These are phyloP conservation scores for Meteorus colon DNA, from an alignment of 2,888 invertebrate species.

Conservation along the genomic window DNA sequence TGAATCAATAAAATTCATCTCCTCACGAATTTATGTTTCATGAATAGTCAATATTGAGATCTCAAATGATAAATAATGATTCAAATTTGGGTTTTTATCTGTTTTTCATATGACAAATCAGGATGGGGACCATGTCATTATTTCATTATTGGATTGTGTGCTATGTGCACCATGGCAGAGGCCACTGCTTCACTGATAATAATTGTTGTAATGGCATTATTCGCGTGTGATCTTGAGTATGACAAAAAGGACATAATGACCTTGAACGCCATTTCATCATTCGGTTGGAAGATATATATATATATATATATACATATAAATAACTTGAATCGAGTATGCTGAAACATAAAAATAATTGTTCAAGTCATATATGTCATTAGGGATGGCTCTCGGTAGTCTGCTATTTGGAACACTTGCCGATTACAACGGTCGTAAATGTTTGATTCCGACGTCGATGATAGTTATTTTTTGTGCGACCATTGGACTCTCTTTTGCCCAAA, in stretches of 20 bases:
- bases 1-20: not conserved
- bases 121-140: slow-evolving; percentile 62
- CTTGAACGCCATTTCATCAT: slow-evolving; percentile 53
- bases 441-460: slow-evolving; percentile 67
- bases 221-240: slow-evolving; percentile 59
- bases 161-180: slow-evolving; percentile 59
- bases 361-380: slow-evolving; percentile 56
- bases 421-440: slow-evolving; percentile 69
- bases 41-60: too few relatives aligned
- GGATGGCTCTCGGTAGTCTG: slow-evolving; percentile 69
- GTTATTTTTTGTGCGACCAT: slow-evolving; percentile 69
- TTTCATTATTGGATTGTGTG: slow-evolving; percentile 57
- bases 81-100: too few relatives aligned
- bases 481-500: slow-evolving; percentile 70
- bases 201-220: slow-evolving; percentile 55
- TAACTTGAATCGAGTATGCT: slow-evolving; percentile 5
- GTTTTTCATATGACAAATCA: slow-evolving; percentile 32
- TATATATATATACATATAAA: too few relatives aligned
- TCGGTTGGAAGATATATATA: slow-evolving; percentile 55
- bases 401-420: slow-evolving; percentile 68
- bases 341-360: slow-evolving; percentile 25
- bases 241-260: slow-evolving; percentile 47
- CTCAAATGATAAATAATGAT: too few relatives aligned
- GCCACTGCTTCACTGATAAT: slow-evolving; percentile 56
- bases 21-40: not conserved